Evolutionary conservation across 2,888 invertebrate species (phyloP).

Genomic region (Thereva unica): DNA sequence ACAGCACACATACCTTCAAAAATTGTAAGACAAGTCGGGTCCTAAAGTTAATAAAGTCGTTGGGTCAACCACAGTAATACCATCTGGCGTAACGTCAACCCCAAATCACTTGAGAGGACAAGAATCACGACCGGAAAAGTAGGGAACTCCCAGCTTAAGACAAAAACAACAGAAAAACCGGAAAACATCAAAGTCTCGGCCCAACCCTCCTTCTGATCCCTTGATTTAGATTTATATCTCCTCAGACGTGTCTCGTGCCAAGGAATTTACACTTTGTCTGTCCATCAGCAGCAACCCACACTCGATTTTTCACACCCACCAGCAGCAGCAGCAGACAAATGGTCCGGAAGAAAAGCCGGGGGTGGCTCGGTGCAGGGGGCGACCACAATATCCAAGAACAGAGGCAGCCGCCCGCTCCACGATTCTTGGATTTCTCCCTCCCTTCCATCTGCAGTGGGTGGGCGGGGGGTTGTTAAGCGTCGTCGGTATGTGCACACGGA

Average conservation of each 20-base stretch:
- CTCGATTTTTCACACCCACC: background rate
- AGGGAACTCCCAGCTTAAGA: too few species aligned
- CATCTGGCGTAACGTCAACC: too few species aligned
- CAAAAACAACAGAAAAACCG: too few species aligned
- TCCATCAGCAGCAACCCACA: conserved; percentile 18
- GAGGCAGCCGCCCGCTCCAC: conserved; percentile 8
- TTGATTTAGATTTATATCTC: conserved; percentile 29
- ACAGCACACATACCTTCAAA: background rate
- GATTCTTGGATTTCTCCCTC: background rate
- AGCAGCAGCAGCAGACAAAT: background rate
- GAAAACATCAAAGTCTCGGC: too few species aligned
- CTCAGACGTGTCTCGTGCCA: conserved; percentile 27
- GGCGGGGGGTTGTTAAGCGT: background rate
- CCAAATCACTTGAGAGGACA: too few species aligned
- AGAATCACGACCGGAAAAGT: too few species aligned
- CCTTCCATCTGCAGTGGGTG: background rate
- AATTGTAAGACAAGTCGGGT: background rate
- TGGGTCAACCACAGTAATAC: background rate
- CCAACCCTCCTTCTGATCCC: background rate
- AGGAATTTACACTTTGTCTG: conserved; percentile 31
- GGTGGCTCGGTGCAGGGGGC: background rate
- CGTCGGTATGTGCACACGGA: background rate
- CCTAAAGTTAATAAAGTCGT: background rate
- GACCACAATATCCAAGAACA: conserved; percentile 22
- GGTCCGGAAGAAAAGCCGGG: background rate